A percentile compares a stretch with the other conserved stretches of the same genome.
phyloP scores from a whole-genome alignment of 2,888 invertebrate genomes.

The Macroteleia sp. region DNA sequence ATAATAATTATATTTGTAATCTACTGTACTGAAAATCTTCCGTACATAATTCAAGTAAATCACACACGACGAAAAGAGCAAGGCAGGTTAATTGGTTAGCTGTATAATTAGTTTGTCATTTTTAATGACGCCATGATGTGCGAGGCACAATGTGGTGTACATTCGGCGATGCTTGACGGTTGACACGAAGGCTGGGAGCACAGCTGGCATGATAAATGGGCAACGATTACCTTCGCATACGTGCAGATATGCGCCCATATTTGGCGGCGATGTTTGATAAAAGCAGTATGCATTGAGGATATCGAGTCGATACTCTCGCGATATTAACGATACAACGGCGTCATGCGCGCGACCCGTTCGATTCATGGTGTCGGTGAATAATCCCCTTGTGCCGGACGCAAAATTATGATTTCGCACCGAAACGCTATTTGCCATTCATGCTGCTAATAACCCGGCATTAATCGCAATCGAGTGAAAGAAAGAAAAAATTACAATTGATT shows the following conservation, averaged over 20 bases:
- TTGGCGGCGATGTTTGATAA: constrained; percentile 53
- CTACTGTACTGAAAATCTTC: too few relatives aligned
- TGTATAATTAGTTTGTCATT: constrained; percentile 39
- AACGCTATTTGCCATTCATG: constrained; percentile 43
- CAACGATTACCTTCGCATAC: constrained; percentile 67
- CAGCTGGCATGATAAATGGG: constrained; percentile 76
- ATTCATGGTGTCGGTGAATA: constrained; percentile 44
- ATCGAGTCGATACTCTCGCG: constrained; percentile 64
- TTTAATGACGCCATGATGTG: constrained; percentile 34
- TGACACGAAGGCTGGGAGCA: constrained; percentile 70
- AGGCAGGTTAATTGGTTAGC: not conserved
- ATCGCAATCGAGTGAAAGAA: constrained; percentile 32
- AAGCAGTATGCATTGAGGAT: constrained; percentile 51
- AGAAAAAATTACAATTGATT: not conserved
- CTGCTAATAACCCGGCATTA: constrained; percentile 54
- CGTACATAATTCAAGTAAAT: too few relatives aligned
- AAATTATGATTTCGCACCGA: constrained; percentile 53
- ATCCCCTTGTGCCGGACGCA: constrained; percentile 18
- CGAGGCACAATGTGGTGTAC: constrained; percentile 20
- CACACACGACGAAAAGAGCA: not conserved
- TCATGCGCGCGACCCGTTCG: constrained; percentile 42
- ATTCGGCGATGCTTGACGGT: constrained; percentile 67
- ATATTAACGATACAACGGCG: constrained; percentile 64
- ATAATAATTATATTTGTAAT: too few relatives aligned
- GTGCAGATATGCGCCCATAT: constrained; percentile 53